Conservation (phyloP, 2,888 invertebrate genomes). For the Drosophila anomalata region DNA sequence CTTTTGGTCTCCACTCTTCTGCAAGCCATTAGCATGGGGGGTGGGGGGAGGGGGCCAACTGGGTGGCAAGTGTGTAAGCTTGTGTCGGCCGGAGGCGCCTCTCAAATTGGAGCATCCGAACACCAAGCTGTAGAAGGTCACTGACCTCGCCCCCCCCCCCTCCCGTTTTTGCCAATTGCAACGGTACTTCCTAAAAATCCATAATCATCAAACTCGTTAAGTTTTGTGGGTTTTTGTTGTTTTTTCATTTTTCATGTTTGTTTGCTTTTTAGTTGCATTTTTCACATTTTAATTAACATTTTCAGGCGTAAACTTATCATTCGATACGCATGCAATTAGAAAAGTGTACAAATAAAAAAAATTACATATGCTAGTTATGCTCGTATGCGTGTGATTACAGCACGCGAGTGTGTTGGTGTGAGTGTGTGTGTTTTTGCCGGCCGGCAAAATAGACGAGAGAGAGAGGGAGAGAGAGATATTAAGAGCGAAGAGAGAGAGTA, state of each 20-base stretch:
- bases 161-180: background rate
- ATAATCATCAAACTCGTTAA: constrained; percentile 13
- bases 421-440: constrained; percentile 51
- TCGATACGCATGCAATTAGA: constrained; percentile 72
- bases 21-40: constrained; percentile 39
- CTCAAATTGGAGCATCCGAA: background rate
- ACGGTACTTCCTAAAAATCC: constrained; percentile 8
- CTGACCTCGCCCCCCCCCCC: constrained; percentile 2
- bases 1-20: constrained; percentile 3
- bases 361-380: constrained; percentile 38
- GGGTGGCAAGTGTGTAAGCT: background rate
- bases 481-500: background rate
- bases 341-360: constrained; percentile 58
- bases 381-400: constrained; percentile 19
- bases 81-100: background rate
- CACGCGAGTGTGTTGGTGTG: constrained; percentile 14
- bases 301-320: constrained; percentile 67
- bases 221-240: background rate
- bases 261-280: constrained; percentile 50
- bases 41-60: background rate
- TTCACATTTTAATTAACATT: constrained; percentile 80
- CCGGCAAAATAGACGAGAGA: constrained; percentile 59
- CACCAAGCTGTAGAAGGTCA: constrained; percentile 2
- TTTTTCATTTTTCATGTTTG: background rate
- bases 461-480: constrained; percentile 20